phyloP scores from a whole-genome alignment of 2,888 invertebrate species.

The Orthonychiurus folsomi region DNA sequence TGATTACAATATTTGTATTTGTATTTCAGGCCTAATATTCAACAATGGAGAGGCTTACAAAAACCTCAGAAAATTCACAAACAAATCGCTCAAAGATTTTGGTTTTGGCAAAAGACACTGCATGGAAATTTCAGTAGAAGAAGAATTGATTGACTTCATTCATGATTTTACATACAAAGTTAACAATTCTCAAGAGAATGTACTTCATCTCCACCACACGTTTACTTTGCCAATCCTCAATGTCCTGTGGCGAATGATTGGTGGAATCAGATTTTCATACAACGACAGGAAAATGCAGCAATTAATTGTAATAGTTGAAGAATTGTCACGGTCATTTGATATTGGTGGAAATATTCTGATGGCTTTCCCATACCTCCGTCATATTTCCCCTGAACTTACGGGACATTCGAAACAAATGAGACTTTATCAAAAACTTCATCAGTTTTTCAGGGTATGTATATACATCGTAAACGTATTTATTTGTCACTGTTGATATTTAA shows the following conservation, averaged over 20 bases:
- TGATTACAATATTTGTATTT: too few relatives aligned
- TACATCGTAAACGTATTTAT: not conserved
- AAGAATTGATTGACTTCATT: conserved; percentile 31
- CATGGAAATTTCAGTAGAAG: conserved; percentile 34
- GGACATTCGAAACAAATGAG: conserved; percentile 34
- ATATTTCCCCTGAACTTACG: conserved; percentile 29
- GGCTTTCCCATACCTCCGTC: conserved; percentile 33
- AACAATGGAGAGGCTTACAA: conserved; percentile 31
- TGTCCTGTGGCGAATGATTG: conserved; percentile 35
- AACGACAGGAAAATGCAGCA: conserved; percentile 29
- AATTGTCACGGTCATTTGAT: conserved; percentile 29
- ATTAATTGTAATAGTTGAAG: conserved; percentile 27
- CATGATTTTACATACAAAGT: conserved; percentile 23
- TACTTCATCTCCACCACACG: conserved; percentile 25
- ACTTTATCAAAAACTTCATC: conserved; percentile 27
- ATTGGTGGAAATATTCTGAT: conserved; percentile 35
- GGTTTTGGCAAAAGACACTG: conserved; percentile 30
- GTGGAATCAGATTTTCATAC: conserved; percentile 28
- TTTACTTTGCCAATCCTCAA: conserved; percentile 38
- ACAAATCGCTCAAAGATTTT: conserved; percentile 31
- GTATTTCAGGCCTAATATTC: conserved; percentile 26
- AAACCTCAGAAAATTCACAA: conserved; percentile 28
- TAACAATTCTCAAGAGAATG: conserved; percentile 7
- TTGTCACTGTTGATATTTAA: conserved; percentile 6
- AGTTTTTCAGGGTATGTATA: conserved; percentile 27